Conservation (phyloP, 1,140 invertebrate species). For the Drosophila cardini region DNA sequence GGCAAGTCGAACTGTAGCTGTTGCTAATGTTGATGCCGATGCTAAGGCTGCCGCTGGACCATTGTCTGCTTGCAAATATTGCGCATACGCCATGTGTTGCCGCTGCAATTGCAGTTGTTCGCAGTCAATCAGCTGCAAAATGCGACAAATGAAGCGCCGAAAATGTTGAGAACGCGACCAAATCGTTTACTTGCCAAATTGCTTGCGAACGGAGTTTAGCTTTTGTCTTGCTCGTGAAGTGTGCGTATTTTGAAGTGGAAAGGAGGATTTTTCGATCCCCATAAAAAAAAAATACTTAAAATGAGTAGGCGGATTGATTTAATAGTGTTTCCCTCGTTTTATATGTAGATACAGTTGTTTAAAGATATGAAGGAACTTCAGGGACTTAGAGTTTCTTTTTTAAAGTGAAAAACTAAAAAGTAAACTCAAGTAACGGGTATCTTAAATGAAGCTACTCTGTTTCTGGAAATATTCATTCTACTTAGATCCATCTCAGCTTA, state of each 20-base stretch:
- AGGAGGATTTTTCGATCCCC: too few relatives aligned
- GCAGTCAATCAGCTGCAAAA: conserved; percentile 39
- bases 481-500: background rate
- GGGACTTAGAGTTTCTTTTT: too few relatives aligned
- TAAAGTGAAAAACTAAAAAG: too few relatives aligned
- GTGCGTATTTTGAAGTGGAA: too few relatives aligned
- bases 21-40: background rate
- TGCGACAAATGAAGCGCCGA: conserved; percentile 55
- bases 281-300: too few relatives aligned
- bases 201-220: too few relatives aligned
- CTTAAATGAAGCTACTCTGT: background rate
- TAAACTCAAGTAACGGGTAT: too few relatives aligned
- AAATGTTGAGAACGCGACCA: conserved; percentile 46
- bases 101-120: conserved; percentile 29
- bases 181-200: conserved; percentile 20
- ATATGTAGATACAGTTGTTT: too few relatives aligned
- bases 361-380: too few relatives aligned
- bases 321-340: too few relatives aligned
- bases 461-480: background rate
- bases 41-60: conserved; percentile 24
- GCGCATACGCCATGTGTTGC: conserved; percentile 64
- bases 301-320: too few relatives aligned
- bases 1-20: conserved; percentile 27
- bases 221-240: background rate
- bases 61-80: conserved; percentile 64